phyloP scores from a whole-genome alignment of 2,797 vertebrate species.

The Gallinago stenura region DNA sequence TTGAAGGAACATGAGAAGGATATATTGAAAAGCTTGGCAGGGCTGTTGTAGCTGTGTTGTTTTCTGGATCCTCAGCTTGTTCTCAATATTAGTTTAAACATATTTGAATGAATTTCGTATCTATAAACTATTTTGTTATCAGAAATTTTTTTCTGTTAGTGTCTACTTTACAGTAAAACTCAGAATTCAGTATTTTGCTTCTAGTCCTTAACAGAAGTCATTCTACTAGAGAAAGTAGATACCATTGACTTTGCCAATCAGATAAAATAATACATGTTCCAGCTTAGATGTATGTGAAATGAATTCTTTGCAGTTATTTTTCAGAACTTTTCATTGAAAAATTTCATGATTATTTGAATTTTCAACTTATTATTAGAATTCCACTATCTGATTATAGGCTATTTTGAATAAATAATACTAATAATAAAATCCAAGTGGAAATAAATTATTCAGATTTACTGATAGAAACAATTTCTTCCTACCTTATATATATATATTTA shows the following conservation, averaged over 20 bases:
- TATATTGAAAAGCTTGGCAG: neutral
- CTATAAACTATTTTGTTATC: neutral
- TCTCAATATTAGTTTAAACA: neutral
- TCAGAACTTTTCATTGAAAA: neutral
- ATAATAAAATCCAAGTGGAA: neutral
- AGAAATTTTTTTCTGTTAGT: neutral
- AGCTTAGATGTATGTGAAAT: neutral
- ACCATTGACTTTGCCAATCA: neutral
- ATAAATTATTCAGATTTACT: neutral
- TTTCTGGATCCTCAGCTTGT: neutral
- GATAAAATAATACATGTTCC: neutral
- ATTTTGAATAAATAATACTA: neutral
- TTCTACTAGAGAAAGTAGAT: neutral
- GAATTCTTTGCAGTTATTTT: neutral
- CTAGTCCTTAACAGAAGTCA: neutral
- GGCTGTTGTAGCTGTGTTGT: neutral
- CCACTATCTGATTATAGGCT: no score
- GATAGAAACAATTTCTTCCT: neutral
- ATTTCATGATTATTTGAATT: neutral
- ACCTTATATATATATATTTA: no score
- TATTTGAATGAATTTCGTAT: neutral
- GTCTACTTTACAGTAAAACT: neutral
- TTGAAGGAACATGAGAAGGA: neutral
- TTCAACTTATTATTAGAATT: neutral
- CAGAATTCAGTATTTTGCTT: neutral